A percentile compares a stretch with the other conserved stretches of the same genome.
Evolutionary conservation across 2,113 vertebrate species (phyloP).

Genomic region (Coptodon rendalli): DNA sequence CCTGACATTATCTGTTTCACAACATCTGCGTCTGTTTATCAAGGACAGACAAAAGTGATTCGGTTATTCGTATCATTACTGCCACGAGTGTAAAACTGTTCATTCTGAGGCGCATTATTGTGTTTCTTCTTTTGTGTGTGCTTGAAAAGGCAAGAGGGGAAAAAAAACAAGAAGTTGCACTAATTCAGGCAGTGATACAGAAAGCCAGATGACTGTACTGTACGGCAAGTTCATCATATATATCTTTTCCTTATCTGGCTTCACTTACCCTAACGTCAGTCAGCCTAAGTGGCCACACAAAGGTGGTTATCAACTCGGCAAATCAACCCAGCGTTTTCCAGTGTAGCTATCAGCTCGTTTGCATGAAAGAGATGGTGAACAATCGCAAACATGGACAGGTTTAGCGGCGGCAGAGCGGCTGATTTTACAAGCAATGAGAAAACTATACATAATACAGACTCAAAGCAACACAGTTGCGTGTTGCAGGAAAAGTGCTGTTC

Average conservation of each 20-base stretch:
- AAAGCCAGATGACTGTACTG: neutral
- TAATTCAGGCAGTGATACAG: neutral
- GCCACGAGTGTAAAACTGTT: too few species aligned
- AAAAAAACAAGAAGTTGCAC: neutral
- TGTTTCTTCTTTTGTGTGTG: neutral
- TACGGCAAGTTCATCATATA: neutral
- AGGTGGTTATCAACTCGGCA: neutral
- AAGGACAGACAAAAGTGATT: neutral
- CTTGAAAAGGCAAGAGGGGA: neutral
- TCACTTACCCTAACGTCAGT: neutral
- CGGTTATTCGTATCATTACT: neutral
- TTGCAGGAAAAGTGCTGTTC: neutral
- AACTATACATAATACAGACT: neutral
- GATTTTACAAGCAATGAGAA: neutral
- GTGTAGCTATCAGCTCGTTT: neutral
- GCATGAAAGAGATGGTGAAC: neutral
- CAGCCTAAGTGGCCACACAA: accelerated
- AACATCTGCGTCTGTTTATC: neutral
- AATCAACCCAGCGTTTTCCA: neutral
- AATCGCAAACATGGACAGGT: neutral
- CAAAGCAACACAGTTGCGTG: neutral
- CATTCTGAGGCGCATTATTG: neutral
- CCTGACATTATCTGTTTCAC: neutral
- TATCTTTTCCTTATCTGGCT: neutral
- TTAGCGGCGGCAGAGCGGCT: accelerated